These are phyloP conservation scores for Erpornis zantholeuca DNA, from an alignment of 2,113 vertebrate species.

Conservation along the genomic window DNA sequence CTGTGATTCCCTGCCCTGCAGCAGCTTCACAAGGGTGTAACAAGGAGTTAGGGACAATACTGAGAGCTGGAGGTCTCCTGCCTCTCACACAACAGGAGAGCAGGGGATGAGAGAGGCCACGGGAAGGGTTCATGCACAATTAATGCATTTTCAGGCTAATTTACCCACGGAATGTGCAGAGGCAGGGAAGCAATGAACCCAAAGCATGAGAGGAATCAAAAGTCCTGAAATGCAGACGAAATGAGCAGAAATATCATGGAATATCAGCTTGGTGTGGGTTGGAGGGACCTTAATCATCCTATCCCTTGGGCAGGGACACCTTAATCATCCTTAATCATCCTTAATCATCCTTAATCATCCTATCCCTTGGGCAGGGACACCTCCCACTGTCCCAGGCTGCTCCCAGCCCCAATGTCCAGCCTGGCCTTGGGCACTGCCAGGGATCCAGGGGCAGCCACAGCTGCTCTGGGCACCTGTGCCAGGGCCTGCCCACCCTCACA, in stretches of 20 bases:
- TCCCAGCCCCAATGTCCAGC: background rate
- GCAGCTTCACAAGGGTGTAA: constrained; percentile 11
- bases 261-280: background rate
- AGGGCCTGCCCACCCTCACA: background rate
- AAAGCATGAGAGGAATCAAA: background rate
- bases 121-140: background rate
- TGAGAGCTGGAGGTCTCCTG: background rate
- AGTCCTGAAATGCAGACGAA: background rate
- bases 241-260: background rate
- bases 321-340: no score
- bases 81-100: background rate
- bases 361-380: background rate
- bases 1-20: background rate
- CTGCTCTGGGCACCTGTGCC: background rate
- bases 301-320: background rate
- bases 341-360: no score
- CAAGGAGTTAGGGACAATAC: background rate
- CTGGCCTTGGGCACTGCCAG: background rate
- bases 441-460: background rate
- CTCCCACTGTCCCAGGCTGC: rapidly evolving
- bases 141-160: background rate
- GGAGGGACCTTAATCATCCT: no score
- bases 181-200: background rate
- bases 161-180: background rate
- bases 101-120: background rate